Percentiles rank a stretch among this genome's conserved stretches.
These are phyloP conservation scores for Diorhabda carinulata DNA, from an alignment of 1,140 invertebrate genomes.

Conservation along the genomic window DNA sequence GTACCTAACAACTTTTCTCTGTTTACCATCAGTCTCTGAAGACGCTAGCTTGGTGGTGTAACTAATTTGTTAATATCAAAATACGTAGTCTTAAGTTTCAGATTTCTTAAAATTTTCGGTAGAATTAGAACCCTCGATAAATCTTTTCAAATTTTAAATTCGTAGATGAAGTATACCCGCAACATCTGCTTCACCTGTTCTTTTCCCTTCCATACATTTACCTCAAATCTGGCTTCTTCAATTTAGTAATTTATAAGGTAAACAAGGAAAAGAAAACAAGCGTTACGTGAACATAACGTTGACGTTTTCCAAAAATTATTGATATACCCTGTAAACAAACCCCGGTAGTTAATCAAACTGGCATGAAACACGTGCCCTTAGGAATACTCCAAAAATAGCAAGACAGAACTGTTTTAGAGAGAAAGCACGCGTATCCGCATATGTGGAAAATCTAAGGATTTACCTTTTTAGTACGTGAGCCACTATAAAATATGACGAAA, in stretches of 20 bases:
- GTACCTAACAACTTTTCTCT: too few relatives aligned
- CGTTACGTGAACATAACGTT: slow-evolving; percentile 12
- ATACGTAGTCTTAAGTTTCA: too few relatives aligned
- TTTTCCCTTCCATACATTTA: slow-evolving; percentile 3
- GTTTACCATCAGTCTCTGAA: too few relatives aligned
- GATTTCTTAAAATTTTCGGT: too few relatives aligned
- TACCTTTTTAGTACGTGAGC: not conserved
- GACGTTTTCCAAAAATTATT: slow-evolving; percentile 17
- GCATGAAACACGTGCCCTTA: slow-evolving; percentile 19
- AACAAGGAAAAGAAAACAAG: slow-evolving; percentile 15
- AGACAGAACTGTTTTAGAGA: slow-evolving; percentile 2
- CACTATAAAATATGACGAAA: not conserved
- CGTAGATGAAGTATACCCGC: not conserved
- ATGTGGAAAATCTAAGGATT: slow-evolving; percentile 8
- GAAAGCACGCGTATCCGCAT: slow-evolving; percentile 16
- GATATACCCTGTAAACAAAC: slow-evolving; percentile 20
- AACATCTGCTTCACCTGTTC: slow-evolving; percentile 13
- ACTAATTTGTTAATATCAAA: too few relatives aligned
- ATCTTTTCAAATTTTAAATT: not conserved
- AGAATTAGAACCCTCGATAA: slow-evolving; percentile 1
- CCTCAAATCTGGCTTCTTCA: not conserved
- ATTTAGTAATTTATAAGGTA: slow-evolving; percentile 17
- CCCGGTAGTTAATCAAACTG: slow-evolving; percentile 16
- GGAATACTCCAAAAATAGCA: not conserved
- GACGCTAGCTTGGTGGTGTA: too few relatives aligned